Percentiles rank a stretch among this genome's conserved stretches.
Conservation (phyloP, 2,113 vertebrate species). For the Lepus timidus region DNA sequence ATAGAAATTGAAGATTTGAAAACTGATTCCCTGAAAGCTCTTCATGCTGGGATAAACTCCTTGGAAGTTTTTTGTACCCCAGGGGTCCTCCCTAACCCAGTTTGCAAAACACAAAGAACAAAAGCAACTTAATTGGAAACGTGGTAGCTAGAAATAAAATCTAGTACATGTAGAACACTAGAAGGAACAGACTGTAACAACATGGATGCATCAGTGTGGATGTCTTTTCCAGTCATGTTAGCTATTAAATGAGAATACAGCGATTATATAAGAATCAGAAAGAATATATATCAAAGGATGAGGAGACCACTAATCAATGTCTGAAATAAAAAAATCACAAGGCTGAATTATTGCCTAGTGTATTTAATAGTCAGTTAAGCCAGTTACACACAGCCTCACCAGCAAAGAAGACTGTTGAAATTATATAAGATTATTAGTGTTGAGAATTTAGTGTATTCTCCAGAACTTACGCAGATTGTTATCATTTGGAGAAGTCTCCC, state of each 20-base stretch:
- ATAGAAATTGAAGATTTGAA: conserved; percentile 51
- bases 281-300: not conserved
- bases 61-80: conserved; percentile 36
- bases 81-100: not conserved
- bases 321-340: not conserved
- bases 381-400: not conserved
- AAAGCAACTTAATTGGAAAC: conserved; percentile 22
- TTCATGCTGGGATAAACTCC: conserved; percentile 52
- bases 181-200: not conserved
- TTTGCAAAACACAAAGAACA: conserved; percentile 43
- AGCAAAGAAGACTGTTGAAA: not conserved
- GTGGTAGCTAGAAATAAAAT: not conserved
- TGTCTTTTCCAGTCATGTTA: not conserved
- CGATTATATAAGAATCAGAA: not conserved
- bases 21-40: conserved; percentile 53
- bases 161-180: not conserved
- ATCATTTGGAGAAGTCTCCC: not conserved
- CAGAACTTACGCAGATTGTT: not conserved
- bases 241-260: not conserved
- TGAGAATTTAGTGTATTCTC: not conserved
- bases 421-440: not conserved
- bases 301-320: not conserved
- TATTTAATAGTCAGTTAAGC: not conserved
- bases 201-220: not conserved
- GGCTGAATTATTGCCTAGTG: not conserved